Evolutionary conservation across 2,797 vertebrate species (phyloP), one percentile per base, ranked within the genome.

Genomic region (Pteronotus mesoamericanus): DNA sequence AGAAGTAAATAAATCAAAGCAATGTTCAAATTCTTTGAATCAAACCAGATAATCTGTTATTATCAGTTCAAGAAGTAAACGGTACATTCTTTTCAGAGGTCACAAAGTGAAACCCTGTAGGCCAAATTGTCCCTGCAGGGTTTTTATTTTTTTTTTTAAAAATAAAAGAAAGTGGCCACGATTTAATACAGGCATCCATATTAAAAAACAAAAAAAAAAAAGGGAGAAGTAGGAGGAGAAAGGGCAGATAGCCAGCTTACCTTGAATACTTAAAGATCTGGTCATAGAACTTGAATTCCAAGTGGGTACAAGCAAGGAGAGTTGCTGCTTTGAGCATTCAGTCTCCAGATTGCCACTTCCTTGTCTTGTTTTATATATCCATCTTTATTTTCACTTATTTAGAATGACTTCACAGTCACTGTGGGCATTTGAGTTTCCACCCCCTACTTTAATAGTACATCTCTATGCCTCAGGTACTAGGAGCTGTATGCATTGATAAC

Each of bases 361-460:
- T 86, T 96, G 18, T 46, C 37, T 69, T 87, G 46, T 79, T 97
- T 89, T 86, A 12, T 94, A 16, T 94, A 21, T 68, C 7, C 24
- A 64, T 80, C 75, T 39, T 94, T 96, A 16, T 57, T 80, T 96
- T 84, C 29, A 16, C 4, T 85, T 39, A 82, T 80, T 95, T 44
- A 53, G 42, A 94, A 39, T 96, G 61, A 84, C 68, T 93, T 83
- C 9, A 8, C 86, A n/a, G 34, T 64, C 24, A 91, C n/a, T 85
- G 48, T 80, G 26, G 7, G 6, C 82, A 80, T 85, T 96, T 86
- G 11, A 80, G 1, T 75, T 83, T 69, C 26, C 26, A 75, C 48
- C 3, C 44, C 32, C 53, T 85, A n/a, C 34, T 75, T 72, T 82
- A 84, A 71, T 78, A 72, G 21, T 86, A n/a, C 15, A 71, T 78